These are phyloP conservation scores for Mallotus villosus DNA, from an alignment of 2,797 vertebrate genomes.

Conservation along the genomic window DNA sequence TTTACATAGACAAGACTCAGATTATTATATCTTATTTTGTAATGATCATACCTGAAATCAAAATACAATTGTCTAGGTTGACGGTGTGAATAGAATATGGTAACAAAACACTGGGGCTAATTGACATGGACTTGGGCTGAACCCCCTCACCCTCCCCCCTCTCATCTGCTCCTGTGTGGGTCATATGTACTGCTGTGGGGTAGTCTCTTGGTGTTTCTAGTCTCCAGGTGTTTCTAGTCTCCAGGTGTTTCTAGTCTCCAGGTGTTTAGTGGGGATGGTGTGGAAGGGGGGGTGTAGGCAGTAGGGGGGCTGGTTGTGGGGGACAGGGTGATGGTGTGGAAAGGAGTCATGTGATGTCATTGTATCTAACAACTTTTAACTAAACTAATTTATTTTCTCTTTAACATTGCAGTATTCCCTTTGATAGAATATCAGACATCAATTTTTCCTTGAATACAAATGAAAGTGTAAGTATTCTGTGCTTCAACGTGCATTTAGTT, in stretches of 20 bases:
- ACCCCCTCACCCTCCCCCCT: too few species aligned
- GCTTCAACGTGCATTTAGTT: conserved; percentile 28
- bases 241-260: not conserved
- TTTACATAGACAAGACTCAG: too few species aligned
- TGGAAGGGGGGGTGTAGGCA: not conserved
- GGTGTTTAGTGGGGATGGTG: not conserved
- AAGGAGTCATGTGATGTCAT: conserved; percentile 31
- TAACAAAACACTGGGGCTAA: not conserved
- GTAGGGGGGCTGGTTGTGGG: not conserved
- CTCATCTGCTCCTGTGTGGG: not conserved
- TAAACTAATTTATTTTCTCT: conserved; percentile 73
- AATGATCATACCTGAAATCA: not conserved
- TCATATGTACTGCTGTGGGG: not conserved
- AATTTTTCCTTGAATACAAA: conserved; percentile 99
- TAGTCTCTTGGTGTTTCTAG: too few species aligned
- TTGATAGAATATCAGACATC: conserved; percentile 99
- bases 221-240: too few species aligned
- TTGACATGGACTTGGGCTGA: not conserved
- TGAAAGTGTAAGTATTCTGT: conserved; percentile 92
- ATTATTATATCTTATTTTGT: too few species aligned
- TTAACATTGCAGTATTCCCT: conserved; percentile 92
- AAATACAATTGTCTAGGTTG: not conserved
- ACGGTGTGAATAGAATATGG: not conserved
- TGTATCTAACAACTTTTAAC: conserved; percentile 46
- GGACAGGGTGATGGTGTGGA: not conserved